These are phyloP conservation scores for Pardosa pseudoannulata DNA, from an alignment of 2,888 invertebrate genomes.

Conservation along the genomic window DNA sequence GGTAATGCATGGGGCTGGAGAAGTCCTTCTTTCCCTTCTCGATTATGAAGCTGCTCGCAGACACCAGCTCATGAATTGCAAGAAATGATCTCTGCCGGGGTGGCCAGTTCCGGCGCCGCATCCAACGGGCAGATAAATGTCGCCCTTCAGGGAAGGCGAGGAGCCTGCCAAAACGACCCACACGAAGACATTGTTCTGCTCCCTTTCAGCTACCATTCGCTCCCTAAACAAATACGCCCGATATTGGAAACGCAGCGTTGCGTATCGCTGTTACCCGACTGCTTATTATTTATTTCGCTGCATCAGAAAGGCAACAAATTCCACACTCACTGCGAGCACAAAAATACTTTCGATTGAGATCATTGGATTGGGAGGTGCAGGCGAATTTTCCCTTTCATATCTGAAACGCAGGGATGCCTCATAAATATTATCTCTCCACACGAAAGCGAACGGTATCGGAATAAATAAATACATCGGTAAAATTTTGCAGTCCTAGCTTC, in stretches of 20 bases:
- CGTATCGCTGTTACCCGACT: constrained; percentile 55
- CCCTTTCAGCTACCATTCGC: constrained; percentile 53
- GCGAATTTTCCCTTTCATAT: background rate
- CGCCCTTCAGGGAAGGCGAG: constrained; percentile 60
- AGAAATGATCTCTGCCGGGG: constrained; percentile 6
- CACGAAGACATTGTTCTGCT: constrained; percentile 19
- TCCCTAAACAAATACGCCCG: constrained; percentile 59
- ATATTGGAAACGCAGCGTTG: constrained; percentile 70
- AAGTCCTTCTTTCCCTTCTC: background rate
- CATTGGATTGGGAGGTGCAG: background rate
- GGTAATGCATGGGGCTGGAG: background rate
- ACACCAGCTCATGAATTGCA: constrained; percentile 3
- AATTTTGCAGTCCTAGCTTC: background rate
- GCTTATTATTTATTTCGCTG: constrained; percentile 66
- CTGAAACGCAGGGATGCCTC: background rate
- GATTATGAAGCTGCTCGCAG: constrained; percentile 2
- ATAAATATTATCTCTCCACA: background rate
- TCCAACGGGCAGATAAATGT: constrained; percentile 50
- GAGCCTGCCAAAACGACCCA: constrained; percentile 22
- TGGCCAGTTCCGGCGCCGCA: constrained; percentile 13
- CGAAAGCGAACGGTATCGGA: background rate
- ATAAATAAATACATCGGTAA: background rate
- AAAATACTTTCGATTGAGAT: constrained; percentile 10
- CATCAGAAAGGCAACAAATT: background rate
- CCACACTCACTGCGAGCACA: background rate